These are phyloP conservation scores for Eonycteris spelaea DNA, from an alignment of 2,113 vertebrate genomes.

Conservation along the genomic window DNA sequence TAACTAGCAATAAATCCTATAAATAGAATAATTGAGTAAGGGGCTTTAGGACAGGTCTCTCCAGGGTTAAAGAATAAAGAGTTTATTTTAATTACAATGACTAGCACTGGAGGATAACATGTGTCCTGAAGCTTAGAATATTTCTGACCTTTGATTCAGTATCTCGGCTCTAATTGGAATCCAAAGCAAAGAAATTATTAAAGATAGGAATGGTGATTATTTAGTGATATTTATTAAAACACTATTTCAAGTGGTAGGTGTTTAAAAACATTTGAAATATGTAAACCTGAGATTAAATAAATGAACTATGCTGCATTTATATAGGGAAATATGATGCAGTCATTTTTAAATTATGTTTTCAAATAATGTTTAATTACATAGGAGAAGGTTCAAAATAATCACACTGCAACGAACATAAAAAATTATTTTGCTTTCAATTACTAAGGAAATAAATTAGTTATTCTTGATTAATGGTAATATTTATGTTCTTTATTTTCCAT, in stretches of 20 bases:
- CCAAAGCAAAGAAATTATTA: neutral
- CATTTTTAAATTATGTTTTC: slow-evolving; percentile 7
- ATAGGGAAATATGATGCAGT: neutral
- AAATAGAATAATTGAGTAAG: neutral
- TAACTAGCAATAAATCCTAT: neutral
- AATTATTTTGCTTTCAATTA: neutral
- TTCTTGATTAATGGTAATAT: neutral
- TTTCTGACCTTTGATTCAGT: neutral
- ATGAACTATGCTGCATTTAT: neutral
- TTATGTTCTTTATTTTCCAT: neutral
- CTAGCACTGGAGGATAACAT: neutral
- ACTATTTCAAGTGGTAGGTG: neutral
- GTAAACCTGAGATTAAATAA: neutral
- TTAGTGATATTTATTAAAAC: neutral
- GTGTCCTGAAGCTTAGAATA: neutral
- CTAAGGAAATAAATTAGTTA: neutral
- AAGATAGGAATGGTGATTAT: neutral
- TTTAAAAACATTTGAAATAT: neutral
- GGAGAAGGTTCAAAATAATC: neutral
- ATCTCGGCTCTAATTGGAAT: neutral
- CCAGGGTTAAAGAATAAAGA: neutral
- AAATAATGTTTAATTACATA: neutral
- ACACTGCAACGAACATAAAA: neutral
- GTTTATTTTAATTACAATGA: neutral
- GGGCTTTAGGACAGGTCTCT: neutral